Base-by-base conservation (phyloP, 2,113 vertebrate genomes). In the Ochotona curzoniae region DNA sequence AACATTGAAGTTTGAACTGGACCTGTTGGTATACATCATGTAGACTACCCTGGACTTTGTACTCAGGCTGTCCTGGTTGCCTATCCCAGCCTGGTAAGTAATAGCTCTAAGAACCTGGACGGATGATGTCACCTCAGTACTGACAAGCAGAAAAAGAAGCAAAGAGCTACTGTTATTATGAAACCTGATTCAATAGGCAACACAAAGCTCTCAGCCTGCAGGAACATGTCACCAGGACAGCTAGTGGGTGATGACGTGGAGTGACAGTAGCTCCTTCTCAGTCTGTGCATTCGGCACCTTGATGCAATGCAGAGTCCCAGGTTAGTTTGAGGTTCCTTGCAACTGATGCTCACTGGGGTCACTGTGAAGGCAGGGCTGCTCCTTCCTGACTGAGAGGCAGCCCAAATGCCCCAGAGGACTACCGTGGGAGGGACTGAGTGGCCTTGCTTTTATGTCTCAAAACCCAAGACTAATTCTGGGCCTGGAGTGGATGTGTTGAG, bases 381-480 rank as follows among this genome's bases (percentile, higher is more conserved):
- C 20, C 32, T 91, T 67, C 17, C 35, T 70, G 32, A 54, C 44
- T 70, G 61, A 95, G 44, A 92, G 47, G 21, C 38, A 83, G 30
- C 64, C 49, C 30, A 73, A 75, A 64, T 14, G 49, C 60, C 18
- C 1, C 20, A 57, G 64, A 70, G 17, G 8, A 79, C 30, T 60
- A 54, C n/a, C 51, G 80, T 44, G 28, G 57, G n/a, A 66, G 70
- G 79, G 35, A 74, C 6, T 2, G 2, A 32, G 49, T 73, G 35
- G 15, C 51, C 17, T 67, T 63, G 23, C 49, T 91, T 85, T 82
- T 38, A 67, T 26, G 5, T 89, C 25, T 91, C 66, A 60, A 71
- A 93, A 91, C 76, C 20, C 54, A 80, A 61, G 20, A 57, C 85
- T 83, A 76, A 69, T 80, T 89, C 82, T 57, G 47, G 10, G 76